These are phyloP conservation scores for Amiota minor DNA, from an alignment of 2,888 invertebrate species.

Conservation along the genomic window DNA sequence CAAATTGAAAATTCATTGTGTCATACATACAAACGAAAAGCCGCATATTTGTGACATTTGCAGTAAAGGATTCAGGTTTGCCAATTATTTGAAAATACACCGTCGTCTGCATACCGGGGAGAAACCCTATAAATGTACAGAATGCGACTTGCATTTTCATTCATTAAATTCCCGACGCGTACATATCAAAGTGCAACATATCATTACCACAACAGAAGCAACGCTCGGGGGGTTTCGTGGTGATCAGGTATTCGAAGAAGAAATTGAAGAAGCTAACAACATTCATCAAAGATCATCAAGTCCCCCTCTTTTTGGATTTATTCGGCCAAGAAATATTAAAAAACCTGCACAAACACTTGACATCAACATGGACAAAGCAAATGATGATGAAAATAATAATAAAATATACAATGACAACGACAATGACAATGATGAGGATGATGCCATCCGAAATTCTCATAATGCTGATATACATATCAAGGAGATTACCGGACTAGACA, in stretches of 20 bases:
- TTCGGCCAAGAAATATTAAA: no score
- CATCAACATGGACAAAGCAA: no score
- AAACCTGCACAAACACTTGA: no score
- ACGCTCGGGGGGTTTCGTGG: background rate
- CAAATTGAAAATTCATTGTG: constrained; percentile 64
- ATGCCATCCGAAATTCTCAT: constrained; percentile 31
- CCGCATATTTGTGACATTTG: constrained; percentile 64
- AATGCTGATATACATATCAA: constrained; percentile 33
- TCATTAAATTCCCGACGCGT: constrained; percentile 57
- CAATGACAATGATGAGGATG: background rate
- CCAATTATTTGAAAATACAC: constrained; percentile 66
- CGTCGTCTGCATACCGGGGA: constrained; percentile 67
- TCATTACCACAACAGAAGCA: background rate
- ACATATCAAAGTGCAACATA: constrained; percentile 48
- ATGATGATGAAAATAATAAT: no score
- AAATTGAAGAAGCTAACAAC: no score
- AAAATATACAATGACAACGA: background rate
- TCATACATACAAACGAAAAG: constrained; percentile 62
- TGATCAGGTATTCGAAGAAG: no score
- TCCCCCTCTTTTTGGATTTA: no score
- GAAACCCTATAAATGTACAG: constrained; percentile 61
- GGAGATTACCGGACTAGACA: background rate
- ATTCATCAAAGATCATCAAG: no score
- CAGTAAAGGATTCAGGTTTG: constrained; percentile 62
- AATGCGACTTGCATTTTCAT: constrained; percentile 50